A percentile compares a stretch with the other conserved stretches of the same genome.
phyloP scores from a whole-genome alignment of 2,797 vertebrate genomes.

The Nannoperca obscura region DNA sequence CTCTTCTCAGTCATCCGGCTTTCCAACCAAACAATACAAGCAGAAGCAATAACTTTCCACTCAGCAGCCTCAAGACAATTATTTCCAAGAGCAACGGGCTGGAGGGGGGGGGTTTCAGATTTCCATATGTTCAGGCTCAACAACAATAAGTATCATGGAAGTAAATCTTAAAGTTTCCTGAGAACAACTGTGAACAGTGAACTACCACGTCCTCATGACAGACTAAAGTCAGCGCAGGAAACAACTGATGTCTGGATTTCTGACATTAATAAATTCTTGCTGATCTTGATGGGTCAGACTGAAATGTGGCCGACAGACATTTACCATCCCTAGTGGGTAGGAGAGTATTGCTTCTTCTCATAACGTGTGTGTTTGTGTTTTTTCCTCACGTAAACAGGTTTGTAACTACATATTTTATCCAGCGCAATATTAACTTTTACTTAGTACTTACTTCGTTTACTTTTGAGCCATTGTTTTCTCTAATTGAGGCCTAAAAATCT shows the following conservation, averaged over 20 bases:
- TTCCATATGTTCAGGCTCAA: slow-evolving; percentile 53
- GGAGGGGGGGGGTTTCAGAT: slow-evolving; percentile 21
- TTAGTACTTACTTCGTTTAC: too few species aligned
- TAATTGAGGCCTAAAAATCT: too few species aligned
- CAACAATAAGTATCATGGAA: slow-evolving; percentile 54
- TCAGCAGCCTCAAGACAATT: slow-evolving; percentile 40
- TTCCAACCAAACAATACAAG: slow-evolving; percentile 46
- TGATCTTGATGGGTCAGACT: background rate
- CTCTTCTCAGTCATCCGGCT: slow-evolving; percentile 44
- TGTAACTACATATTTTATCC: background rate
- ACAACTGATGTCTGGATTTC: slow-evolving; percentile 26
- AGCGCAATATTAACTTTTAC: too few species aligned
- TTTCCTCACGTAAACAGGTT: background rate
- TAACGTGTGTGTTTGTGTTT: background rate
- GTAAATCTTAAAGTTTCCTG: slow-evolving; percentile 16
- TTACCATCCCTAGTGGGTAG: background rate
- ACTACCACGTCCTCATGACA: slow-evolving; percentile 14
- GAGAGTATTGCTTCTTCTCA: background rate
- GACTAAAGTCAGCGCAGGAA: slow-evolving; percentile 6
- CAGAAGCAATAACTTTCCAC: slow-evolving; percentile 49
- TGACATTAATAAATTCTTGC: slow-evolving; percentile 6
- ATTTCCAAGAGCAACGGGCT: slow-evolving; percentile 8
- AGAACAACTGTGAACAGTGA: slow-evolving; percentile 22
- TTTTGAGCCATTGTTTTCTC: too few species aligned
- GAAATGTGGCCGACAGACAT: background rate